Conservation (phyloP, 2,888 invertebrate species). For the Tethea ocularis region DNA sequence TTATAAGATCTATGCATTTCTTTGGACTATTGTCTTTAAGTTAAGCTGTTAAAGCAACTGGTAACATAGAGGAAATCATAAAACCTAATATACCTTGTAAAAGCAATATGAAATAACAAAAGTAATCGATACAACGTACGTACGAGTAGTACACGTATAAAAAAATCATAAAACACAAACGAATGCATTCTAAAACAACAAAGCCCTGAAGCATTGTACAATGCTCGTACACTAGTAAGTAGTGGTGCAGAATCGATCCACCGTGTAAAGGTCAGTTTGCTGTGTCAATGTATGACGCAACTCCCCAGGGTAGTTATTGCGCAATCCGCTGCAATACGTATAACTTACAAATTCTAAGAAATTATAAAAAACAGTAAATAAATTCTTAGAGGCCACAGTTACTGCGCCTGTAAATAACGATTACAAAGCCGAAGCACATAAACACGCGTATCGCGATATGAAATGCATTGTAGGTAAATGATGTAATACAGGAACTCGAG, state of each 20-base stretch:
- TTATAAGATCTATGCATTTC: slow-evolving; percentile 31
- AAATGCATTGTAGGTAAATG: slow-evolving; percentile 68
- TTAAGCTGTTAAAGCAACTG: too few relatives aligned
- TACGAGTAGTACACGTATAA: background rate
- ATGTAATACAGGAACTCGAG: slow-evolving; percentile 77
- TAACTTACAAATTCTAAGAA: slow-evolving; percentile 15
- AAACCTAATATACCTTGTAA: background rate
- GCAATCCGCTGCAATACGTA: slow-evolving; percentile 62
- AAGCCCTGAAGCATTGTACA: background rate
- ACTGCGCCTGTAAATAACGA: background rate
- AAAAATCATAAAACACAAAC: background rate
- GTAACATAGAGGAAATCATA: background rate
- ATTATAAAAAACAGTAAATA: background rate
- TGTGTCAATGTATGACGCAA: slow-evolving; percentile 73
- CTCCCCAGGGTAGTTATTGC: slow-evolving; percentile 62
- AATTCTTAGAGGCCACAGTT: background rate
- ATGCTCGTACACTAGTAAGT: background rate
- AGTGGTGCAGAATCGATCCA: slow-evolving; percentile 67
- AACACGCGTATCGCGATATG: slow-evolving; percentile 44
- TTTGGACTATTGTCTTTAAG: slow-evolving; percentile 2
- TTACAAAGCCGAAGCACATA: slow-evolving; percentile 57
- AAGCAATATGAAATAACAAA: background rate
- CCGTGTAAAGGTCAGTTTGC: slow-evolving; percentile 70
- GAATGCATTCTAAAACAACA: background rate
- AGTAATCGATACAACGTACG: background rate